These are phyloP conservation scores for Willisornis vidua DNA, from an alignment of 2,113 vertebrate genomes.

Conservation along the genomic window DNA sequence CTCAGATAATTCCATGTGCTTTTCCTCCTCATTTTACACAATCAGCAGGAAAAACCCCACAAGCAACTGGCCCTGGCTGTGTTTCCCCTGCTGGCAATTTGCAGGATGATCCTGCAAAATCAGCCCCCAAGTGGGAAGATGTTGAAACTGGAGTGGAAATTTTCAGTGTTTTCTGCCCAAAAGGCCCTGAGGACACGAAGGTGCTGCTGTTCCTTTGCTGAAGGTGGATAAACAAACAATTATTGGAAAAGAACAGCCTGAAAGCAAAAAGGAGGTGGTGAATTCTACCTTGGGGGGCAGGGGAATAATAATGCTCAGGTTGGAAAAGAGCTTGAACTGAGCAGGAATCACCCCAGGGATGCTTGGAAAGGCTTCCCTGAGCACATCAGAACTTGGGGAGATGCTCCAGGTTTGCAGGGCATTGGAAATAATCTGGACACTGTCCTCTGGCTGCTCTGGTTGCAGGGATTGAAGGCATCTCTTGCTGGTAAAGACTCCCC, in stretches of 20 bases:
- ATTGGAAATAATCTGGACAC: not conserved
- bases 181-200: not conserved
- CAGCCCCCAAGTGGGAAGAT: not conserved
- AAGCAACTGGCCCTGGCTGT: not conserved
- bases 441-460: not conserved
- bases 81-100: rapidly evolving
- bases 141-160: not conserved
- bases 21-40: not conserved
- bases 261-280: not conserved
- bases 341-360: not conserved
- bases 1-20: not conserved
- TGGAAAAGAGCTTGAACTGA: not conserved
- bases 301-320: not conserved
- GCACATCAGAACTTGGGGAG: not conserved
- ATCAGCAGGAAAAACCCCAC: not conserved
- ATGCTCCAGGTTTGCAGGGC: not conserved
- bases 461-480: not conserved
- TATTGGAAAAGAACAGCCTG: not conserved
- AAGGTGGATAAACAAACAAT: not conserved
- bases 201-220: not conserved
- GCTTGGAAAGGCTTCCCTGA: not conserved
- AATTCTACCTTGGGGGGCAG: not conserved
- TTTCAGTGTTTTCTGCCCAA: not conserved
- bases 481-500: not conserved
- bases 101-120: not conserved